Percentiles rank a stretch among this genome's conserved stretches.
phyloP scores from a whole-genome alignment of 2,888 invertebrate species.

The Phlogophora meticulosa region DNA sequence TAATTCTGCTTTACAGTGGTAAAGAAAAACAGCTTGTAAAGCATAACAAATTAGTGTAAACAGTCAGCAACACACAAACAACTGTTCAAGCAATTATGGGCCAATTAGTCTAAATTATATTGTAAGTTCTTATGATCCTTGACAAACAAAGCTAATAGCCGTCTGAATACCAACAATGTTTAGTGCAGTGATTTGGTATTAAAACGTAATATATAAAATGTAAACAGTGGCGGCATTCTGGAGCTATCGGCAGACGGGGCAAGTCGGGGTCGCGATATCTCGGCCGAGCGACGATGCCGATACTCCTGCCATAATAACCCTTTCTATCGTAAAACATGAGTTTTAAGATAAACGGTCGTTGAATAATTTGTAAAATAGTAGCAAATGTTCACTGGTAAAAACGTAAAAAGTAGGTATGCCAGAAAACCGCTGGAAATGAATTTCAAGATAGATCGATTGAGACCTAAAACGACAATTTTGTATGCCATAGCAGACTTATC shows the following conservation, averaged over 20 bases:
- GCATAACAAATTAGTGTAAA: constrained; percentile 5
- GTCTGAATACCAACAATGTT: constrained; percentile 39
- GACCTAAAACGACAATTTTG: not conserved
- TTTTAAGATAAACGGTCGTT: constrained; percentile 48
- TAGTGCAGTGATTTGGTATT: constrained; percentile 60
- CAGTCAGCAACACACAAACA: constrained; percentile 4
- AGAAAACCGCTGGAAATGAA: too few species aligned
- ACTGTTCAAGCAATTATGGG: constrained; percentile 20
- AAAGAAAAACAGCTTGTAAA: not conserved
- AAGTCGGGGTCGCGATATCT: constrained; percentile 77
- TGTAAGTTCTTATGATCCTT: constrained; percentile 33
- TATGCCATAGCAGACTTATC: too few species aligned
- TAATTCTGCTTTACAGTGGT: not conserved
- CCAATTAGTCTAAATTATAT: constrained; percentile 56
- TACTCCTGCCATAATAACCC: constrained; percentile 61
- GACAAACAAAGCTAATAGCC: constrained; percentile 57
- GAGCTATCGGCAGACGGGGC: constrained; percentile 72
- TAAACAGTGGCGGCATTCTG: constrained; percentile 64
- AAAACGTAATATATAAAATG: constrained; percentile 64
- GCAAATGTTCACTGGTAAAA: not conserved
- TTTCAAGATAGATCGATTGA: not conserved
- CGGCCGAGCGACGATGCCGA: constrained; percentile 54
- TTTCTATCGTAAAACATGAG: constrained; percentile 63
- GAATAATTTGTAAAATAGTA: constrained; percentile 13
- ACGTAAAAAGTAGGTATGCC: too few species aligned